phyloP scores from a whole-genome alignment of 2,113 vertebrate genomes.

The Orcinus orca region DNA sequence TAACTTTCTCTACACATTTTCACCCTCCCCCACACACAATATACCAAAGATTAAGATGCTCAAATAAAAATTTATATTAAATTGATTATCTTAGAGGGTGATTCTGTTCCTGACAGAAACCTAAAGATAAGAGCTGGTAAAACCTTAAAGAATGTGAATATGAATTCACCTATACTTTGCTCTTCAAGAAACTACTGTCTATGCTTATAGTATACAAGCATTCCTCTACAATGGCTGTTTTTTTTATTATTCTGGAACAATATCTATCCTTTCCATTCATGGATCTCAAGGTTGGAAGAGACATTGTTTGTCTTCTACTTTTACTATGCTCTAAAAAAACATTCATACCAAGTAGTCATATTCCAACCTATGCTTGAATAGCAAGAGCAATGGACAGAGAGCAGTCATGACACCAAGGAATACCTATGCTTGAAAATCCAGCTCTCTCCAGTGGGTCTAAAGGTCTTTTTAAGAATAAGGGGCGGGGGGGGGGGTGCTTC shows the following conservation, averaged over 20 bases:
- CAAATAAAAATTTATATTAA: slow-evolving; percentile 2
- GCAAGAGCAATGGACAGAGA: slow-evolving; percentile 5
- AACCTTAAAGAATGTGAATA: not conserved
- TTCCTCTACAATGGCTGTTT: not conserved
- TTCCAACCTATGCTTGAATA: not conserved
- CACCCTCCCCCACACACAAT: not conserved
- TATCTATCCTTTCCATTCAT: not conserved
- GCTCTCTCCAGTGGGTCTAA: not conserved
- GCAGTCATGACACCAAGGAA: not conserved
- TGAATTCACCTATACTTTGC: not conserved
- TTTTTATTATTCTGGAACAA: not conserved
- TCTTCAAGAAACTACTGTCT: not conserved
- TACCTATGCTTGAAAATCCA: slow-evolving; percentile 13
- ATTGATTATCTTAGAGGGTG: not conserved
- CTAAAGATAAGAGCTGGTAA: not conserved
- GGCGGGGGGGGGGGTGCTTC: no score
- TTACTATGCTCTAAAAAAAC: not conserved
- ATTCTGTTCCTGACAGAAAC: not conserved
- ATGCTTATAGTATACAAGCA: not conserved
- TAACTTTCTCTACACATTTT: slow-evolving; percentile 1
- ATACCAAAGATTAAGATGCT: not conserved
- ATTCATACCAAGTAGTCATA: not conserved
- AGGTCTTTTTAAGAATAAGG: not conserved
- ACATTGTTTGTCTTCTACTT: not conserved
- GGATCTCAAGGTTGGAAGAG: not conserved